Evolutionary conservation across 2,797 vertebrate genomes (phyloP), one percentile per base, ranked within the genome.

Genomic region (Borostomias antarcticus): DNA sequence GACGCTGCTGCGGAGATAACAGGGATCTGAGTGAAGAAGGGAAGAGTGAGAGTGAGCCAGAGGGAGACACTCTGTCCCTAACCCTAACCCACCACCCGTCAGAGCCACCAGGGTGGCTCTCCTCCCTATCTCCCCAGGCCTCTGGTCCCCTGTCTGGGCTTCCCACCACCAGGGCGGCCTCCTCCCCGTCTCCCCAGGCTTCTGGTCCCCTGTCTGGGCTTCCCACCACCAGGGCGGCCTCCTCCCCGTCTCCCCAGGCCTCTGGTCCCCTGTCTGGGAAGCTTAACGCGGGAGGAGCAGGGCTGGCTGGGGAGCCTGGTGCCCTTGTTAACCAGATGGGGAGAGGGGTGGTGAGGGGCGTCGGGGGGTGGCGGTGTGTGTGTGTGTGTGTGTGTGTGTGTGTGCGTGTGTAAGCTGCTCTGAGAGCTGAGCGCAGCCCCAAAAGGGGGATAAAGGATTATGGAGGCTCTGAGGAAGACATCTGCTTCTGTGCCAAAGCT

Each of bases 361-460:
- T 76, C 37, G 43, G 63, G 51, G 45, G 29, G 32, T 15, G 19
- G 37, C 13, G 57, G 37, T 43, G 40, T 3, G 4, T 13, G n/a
- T 7, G 61, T 48, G 57, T n/a, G n/a, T 45, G 28, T 21, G 54
- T 35, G 35, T 33, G 35, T 52, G 66, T 53, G 68, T 52, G 52
- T 40, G 68, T 52, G 52, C 52, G 82, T 78, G 83, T 85, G 84
- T 93, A 91, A 92, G 89, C 89, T 89, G 89, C 85, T 89, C 83
- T 82, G 89, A 89, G 91, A 85, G 82, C 90, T 91, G 83, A 87
- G 82, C 79, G 56, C 62, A 66, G 85, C 85, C 86, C 89, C 82
- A 86, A 89, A 89, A 88, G 80, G 86, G 89, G 88, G 85, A 86
- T 86, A 87, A 88, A 85, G 85, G 91, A 93, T 92, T 90, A 92